phyloP scores from a whole-genome alignment of 2,797 vertebrate species.

The Pyrocephalus nanus region DNA sequence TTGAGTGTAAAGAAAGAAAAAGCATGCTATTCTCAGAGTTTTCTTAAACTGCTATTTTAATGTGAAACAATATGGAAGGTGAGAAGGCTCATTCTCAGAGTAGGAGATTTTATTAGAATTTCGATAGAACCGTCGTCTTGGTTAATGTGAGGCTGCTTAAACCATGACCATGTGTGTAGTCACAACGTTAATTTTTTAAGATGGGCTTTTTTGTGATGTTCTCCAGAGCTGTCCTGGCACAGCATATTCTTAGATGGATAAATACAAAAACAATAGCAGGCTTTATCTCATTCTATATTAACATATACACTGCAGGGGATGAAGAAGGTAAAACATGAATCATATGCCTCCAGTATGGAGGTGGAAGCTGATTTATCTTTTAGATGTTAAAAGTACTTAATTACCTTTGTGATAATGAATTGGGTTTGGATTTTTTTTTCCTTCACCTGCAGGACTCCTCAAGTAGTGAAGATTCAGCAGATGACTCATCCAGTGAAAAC shows the following conservation, averaged over 20 bases:
- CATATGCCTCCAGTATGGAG: not conserved
- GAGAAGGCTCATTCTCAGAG: not conserved
- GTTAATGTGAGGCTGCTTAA: not conserved
- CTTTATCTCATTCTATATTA: not conserved
- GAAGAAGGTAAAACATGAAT: not conserved
- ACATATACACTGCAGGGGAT: not conserved
- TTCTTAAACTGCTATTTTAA: not conserved
- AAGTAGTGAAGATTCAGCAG: conserved; percentile 84
- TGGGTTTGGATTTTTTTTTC: not conserved
- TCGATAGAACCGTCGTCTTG: not conserved
- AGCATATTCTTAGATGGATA: not conserved
- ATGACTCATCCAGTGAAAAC: conserved; percentile 79
- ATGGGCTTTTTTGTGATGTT: fast-evolving
- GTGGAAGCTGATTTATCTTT: not conserved
- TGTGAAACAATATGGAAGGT: not conserved
- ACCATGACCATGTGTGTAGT: not conserved
- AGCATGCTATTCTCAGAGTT: not conserved
- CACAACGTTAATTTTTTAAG: not conserved
- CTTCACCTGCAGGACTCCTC: conserved; percentile 85
- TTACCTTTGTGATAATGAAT: not conserved
- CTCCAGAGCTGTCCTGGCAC: not conserved
- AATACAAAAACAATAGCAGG: not conserved
- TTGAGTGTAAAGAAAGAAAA: not conserved
- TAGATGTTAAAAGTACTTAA: not conserved
- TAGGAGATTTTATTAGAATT: not conserved